Conservation (phyloP, 2,797 vertebrate species). For the Lepus townsendii region DNA sequence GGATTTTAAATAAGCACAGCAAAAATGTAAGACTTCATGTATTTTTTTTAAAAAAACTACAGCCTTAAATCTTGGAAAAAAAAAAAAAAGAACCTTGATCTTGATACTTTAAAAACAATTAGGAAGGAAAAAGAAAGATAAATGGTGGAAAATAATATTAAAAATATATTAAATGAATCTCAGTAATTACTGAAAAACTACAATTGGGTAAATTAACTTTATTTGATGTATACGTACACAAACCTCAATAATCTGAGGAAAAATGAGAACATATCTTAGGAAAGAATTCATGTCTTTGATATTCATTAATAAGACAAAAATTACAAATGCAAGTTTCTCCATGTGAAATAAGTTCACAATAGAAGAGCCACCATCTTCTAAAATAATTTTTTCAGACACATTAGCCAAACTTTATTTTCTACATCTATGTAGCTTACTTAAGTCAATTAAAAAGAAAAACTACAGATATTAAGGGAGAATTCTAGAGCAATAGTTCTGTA, state of each 20-base stretch:
- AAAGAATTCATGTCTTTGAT: slow-evolving; percentile 26
- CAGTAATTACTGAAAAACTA: slow-evolving; percentile 48
- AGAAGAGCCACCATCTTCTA: slow-evolving; percentile 30
- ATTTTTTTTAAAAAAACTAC: slow-evolving; percentile 2
- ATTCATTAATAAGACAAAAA: slow-evolving; percentile 59
- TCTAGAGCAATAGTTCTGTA: neutral
- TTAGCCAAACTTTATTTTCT: slow-evolving; percentile 49
- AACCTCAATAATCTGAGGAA: slow-evolving; percentile 36
- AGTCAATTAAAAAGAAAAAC: slow-evolving; percentile 61
- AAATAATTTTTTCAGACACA: slow-evolving; percentile 52
- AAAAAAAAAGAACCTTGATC: neutral
- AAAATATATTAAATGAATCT: slow-evolving; percentile 20
- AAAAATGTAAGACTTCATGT: slow-evolving; percentile 25
- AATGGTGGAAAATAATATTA: neutral
- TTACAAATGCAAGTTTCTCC: neutral
- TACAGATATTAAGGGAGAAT: slow-evolving; percentile 37
- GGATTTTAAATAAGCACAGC: slow-evolving; percentile 54
- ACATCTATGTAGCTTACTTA: neutral
- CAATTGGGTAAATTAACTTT: slow-evolving; percentile 1
- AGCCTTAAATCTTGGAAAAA: neutral
- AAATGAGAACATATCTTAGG: neutral
- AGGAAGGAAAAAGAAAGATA: slow-evolving; percentile 39
- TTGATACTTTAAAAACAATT: slow-evolving; percentile 56
- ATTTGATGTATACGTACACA: slow-evolving; percentile 53
- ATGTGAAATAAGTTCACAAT: slow-evolving; percentile 16